Conservation (phyloP, 1,140 invertebrate species). For the Adelges cooleyi region DNA sequence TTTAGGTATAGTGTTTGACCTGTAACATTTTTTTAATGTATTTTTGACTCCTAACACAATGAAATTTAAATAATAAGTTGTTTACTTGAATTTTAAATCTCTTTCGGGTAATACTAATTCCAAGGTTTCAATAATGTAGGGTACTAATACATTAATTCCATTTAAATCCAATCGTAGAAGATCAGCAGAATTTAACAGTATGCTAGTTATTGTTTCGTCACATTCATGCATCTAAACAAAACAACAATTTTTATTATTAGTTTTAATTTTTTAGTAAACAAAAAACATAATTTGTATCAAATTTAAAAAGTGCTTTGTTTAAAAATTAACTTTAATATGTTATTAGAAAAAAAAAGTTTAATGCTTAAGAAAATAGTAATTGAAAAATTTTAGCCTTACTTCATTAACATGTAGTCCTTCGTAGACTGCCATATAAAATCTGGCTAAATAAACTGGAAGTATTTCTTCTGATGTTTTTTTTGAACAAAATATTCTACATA, state of each 20-base stretch:
- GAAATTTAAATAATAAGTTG: background rate
- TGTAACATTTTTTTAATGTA: background rate
- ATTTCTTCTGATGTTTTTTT: slow-evolving; percentile 95
- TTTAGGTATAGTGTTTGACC: slow-evolving; percentile 45
- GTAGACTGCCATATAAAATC: slow-evolving; percentile 85
- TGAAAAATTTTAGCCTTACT: slow-evolving; percentile 35
- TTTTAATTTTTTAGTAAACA: background rate
- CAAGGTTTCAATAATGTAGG: slow-evolving; percentile 75
- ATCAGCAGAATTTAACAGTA: slow-evolving; percentile 67
- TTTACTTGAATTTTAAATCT: slow-evolving; percentile 45
- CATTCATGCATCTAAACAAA: slow-evolving; percentile 45
- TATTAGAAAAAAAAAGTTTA: background rate
- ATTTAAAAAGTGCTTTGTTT: background rate
- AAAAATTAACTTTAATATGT: background rate
- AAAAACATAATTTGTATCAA: background rate
- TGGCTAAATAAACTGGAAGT: slow-evolving; percentile 81
- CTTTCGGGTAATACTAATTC: slow-evolving; percentile 76
- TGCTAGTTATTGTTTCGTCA: slow-evolving; percentile 61
- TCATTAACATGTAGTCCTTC: slow-evolving; percentile 65
- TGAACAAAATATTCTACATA: slow-evolving; percentile 91
- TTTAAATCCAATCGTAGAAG: slow-evolving; percentile 81
- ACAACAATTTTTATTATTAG: background rate
- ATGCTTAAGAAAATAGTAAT: background rate
- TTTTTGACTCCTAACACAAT: background rate
- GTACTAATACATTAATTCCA: slow-evolving; percentile 82